Evolutionary conservation across 2,888 invertebrate genomes (phyloP).

Genomic region (Diarsia mendica): DNA sequence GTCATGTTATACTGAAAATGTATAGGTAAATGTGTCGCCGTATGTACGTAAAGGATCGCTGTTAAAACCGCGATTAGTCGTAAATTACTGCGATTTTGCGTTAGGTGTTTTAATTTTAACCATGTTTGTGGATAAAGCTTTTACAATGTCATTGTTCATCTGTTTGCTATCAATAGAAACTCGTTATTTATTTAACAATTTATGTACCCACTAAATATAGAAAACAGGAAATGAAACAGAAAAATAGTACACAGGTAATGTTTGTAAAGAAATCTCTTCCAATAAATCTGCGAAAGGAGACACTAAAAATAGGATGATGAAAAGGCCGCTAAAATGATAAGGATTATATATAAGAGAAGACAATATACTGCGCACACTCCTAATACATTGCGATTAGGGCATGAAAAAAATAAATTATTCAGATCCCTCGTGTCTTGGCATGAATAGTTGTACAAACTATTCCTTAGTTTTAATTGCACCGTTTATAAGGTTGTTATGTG

Average conservation of each 20-base stretch:
- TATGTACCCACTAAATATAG: no score
- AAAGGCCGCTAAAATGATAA: neutral
- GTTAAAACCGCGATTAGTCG: slow-evolving; percentile 47
- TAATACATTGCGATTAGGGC: neutral
- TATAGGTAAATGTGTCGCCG: no score
- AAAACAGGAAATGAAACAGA: no score
- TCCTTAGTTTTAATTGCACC: slow-evolving; percentile 70
- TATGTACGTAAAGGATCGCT: slow-evolving; percentile 29
- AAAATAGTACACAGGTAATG: no score
- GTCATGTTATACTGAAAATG: no score
- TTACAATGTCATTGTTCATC: neutral
- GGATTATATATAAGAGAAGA: neutral
- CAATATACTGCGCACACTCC: neutral
- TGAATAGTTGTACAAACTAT: slow-evolving; percentile 42
- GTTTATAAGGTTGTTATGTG: slow-evolving; percentile 60
- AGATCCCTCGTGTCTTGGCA: neutral
- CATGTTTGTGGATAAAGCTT: neutral
- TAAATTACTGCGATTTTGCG: slow-evolving; percentile 9
- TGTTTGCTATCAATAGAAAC: neutral
- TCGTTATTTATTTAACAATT: no score
- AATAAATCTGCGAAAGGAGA: no score
- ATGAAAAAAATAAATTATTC: neutral
- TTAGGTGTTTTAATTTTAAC: neutral
- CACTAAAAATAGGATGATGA: neutral
- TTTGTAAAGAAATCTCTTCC: no score